Conservation (phyloP, 2,888 invertebrate genomes). For the Willowsia nigromaculata region DNA sequence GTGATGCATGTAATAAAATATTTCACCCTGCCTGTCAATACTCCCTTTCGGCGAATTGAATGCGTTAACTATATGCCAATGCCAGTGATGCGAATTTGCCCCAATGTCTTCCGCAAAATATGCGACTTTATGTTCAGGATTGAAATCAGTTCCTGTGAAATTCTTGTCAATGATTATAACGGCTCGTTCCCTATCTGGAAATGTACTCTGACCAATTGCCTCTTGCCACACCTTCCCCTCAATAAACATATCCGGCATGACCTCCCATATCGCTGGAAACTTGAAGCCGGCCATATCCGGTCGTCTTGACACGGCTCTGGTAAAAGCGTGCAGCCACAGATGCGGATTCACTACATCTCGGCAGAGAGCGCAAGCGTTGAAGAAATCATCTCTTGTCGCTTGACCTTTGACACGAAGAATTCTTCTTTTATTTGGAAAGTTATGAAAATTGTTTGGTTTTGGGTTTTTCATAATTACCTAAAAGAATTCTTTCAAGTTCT, state of each 20-base stretch:
- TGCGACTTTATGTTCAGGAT: slow-evolving; percentile 89
- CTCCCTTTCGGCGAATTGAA: slow-evolving; percentile 83
- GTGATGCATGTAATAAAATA: slow-evolving; percentile 59
- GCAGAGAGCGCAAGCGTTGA: slow-evolving; percentile 58
- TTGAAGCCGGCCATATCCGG: slow-evolving; percentile 30
- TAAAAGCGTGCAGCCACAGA: slow-evolving; percentile 59
- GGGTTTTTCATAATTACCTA: background rate
- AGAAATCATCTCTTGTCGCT: slow-evolving; percentile 43
- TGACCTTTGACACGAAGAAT: slow-evolving; percentile 41
- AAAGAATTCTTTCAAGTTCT: slow-evolving; percentile 40
- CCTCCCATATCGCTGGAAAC: slow-evolving; percentile 82
- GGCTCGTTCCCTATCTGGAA: slow-evolving; percentile 69
- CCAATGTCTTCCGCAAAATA: slow-evolving; percentile 89
- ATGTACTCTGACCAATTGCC: slow-evolving; percentile 60
- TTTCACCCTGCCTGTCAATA: slow-evolving; percentile 86
- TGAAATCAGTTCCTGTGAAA: slow-evolving; percentile 85
- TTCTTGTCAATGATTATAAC: slow-evolving; percentile 78
- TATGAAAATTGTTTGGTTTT: background rate
- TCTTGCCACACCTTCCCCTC: slow-evolving; percentile 28
- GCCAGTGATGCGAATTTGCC: slow-evolving; percentile 45
- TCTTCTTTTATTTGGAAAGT: background rate
- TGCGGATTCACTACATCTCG: slow-evolving; percentile 57
- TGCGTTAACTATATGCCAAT: slow-evolving; percentile 89
- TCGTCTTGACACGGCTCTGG: background rate
- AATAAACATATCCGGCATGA: slow-evolving; percentile 89